Evolutionary conservation across 2,888 invertebrate species (phyloP), one percentile per base, ranked within the genome.

Genomic region (Morinoia aosen): DNA sequence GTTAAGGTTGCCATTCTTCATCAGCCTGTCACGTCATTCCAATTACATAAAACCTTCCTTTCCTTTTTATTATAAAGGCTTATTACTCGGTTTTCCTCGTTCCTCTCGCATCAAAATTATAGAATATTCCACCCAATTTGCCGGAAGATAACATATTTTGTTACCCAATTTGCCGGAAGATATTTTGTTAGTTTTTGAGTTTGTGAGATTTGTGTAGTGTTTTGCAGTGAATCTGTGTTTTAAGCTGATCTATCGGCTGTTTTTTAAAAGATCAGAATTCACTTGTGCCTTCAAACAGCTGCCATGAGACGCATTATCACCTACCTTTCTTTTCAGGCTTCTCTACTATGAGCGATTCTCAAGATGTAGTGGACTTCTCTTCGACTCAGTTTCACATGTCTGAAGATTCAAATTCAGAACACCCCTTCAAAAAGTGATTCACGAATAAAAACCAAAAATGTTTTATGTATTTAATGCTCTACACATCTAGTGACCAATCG

Each of bases 301-400:
- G 48, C 48, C 90, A 40, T 11, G 14, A 39, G n/a, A 11, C 12
- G 8, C 25, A n/a, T n/a, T 88, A 61, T 61, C 12, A 16, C 61
- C 19, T 12, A 61, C 19, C 61, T 88, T 95, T 91, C 40, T 25
- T 96, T 95, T 56, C 96, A 96, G 96, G 96, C 19, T 95, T 96
- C 95, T 96, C 96, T 16, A 96, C 96, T 88, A 96, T 96, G 96
- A 96, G 96, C 88, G 96, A 96, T 91, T 96, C 96, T 0, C 96
- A 96, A 88, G 96, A 96, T 95, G 96, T 95, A 4, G 96, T 96
- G 40, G 96, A 96, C 95, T 96, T 96, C 95, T 96, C 96, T 16
- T 95, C 95, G 19, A 96, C 96, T 10, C 96, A 96, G 61, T 96
- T 96, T 95, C 96, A 96, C 76, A 96, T 96, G 90, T 96, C 96